Base-by-base conservation (phyloP, 2,797 vertebrate species). In the Menidia menidia region DNA sequence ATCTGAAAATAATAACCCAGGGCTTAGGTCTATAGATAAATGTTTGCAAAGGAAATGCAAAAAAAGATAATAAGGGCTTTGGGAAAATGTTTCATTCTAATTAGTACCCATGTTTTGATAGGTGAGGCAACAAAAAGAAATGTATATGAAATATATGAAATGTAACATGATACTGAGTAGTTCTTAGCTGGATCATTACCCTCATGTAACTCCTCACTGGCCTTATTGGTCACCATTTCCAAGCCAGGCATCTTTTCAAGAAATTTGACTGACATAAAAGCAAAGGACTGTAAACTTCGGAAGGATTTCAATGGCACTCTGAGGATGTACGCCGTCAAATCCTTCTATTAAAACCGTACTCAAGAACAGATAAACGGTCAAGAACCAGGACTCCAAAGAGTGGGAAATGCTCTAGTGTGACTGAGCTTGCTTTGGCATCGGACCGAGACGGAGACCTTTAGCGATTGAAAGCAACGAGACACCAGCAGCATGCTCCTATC, bases 261-360 rank as follows among this genome's bases (percentile, higher is more conserved):
- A 83, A 72, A 64, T 78, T 66, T 68, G 77, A 81, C 68, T 54
- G 72, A 89, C 75, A 70, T 75, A 68, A 88, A 88, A 89, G 77
- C 73, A 74, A 86, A 80, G 80, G 11, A 80, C 66, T 86, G 87
- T 87, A 90, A 89, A 89, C 86, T 85, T 86, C 14, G 18, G 80
- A 86, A 90, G 91, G 89, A 89, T 89, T 89, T 78, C 71, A 90
- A 87, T 87, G 85, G 88, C 88, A 89, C 84, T 82, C 78, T 76
- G 78, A 79, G 72, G 81, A 72, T 12, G 69, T 71, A 88, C 64
- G 75, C 87, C 83, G 70, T 89, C 86, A 89, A 89, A 89, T 89
- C 89, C 86, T 87, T 90, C 83, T 76, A 60, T 43, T 80, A 71
- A 88, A 84, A 87, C 71, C 79, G 88, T 73, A 86, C 63, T 14